phyloP scores from a whole-genome alignment of 2,888 invertebrate genomes.

The Schrankia costaestrigalis region DNA sequence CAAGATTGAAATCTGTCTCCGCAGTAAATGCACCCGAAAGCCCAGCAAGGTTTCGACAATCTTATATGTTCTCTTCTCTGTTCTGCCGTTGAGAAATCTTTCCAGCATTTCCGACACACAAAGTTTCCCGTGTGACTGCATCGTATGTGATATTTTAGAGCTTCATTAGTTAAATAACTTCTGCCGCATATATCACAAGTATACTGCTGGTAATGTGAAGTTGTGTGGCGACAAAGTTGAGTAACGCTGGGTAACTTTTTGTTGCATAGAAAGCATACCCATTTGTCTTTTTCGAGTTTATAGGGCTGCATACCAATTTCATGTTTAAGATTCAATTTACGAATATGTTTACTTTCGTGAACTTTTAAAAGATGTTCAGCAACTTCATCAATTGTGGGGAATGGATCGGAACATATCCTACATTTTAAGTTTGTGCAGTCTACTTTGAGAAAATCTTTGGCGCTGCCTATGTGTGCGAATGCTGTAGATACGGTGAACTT shows the following conservation, averaged over 20 bases:
- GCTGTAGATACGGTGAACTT: conserved; percentile 56
- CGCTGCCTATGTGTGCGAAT: conserved; percentile 52
- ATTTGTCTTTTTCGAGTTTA: conserved; percentile 52
- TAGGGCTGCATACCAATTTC: conserved; percentile 64
- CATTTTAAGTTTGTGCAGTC: conserved; percentile 59
- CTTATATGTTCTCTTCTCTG: conserved; percentile 51
- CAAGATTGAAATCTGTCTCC: conserved; percentile 63
- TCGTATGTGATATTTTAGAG: conserved; percentile 58
- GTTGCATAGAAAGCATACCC: conserved; percentile 53
- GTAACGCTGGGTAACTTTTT: conserved; percentile 52
- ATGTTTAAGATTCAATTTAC: conserved; percentile 43
- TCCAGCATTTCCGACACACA: conserved; percentile 62
- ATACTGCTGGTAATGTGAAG: conserved; percentile 56
- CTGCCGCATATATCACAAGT: conserved; percentile 67
- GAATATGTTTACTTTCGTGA: conserved; percentile 37
- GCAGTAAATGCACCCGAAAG: conserved; percentile 56
- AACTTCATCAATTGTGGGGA: conserved; percentile 43
- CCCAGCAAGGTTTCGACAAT: conserved; percentile 51
- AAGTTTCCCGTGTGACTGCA: conserved; percentile 52
- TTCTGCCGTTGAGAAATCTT: conserved; percentile 48
- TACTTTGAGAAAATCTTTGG: conserved; percentile 60
- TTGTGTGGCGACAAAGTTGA: conserved; percentile 60
- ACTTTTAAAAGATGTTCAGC: conserved; percentile 49
- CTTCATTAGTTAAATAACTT: conserved; percentile 54
- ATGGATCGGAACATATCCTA: conserved; percentile 46